These are phyloP conservation scores for Aphelocoma californica DNA, from an alignment of 2,797 vertebrate genomes.

Conservation along the genomic window DNA sequence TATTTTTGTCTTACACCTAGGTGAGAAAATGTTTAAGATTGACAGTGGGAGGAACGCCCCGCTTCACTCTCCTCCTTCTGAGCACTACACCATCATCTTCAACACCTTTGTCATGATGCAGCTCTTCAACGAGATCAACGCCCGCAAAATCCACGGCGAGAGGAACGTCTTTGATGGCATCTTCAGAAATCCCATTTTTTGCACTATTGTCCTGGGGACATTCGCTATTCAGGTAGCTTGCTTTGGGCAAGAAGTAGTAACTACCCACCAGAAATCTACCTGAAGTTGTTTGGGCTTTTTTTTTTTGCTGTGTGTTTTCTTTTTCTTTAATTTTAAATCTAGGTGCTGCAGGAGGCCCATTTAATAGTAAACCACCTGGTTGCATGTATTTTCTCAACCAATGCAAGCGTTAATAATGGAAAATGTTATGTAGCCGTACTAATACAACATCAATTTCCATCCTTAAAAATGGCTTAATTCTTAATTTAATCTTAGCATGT, in stretches of 20 bases:
- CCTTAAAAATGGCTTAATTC: neutral
- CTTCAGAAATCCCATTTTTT: conserved; percentile 97
- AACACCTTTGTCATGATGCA: conserved; percentile 99
- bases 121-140: conserved; percentile 98
- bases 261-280: neutral
- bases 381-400: neutral
- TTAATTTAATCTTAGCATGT: neutral
- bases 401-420: neutral
- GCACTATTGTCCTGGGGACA: conserved; percentile 94
- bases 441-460: neutral
- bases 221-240: conserved; percentile 88
- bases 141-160: conserved; percentile 97
- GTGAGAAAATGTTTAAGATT: conserved; percentile 94
- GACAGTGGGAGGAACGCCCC: conserved; percentile 94
- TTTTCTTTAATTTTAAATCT: neutral
- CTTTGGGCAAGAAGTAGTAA: neutral
- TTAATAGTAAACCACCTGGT: neutral
- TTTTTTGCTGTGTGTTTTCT: too few species aligned
- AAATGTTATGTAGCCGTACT: neutral
- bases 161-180: conserved; percentile 97
- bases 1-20: conserved; percentile 64
- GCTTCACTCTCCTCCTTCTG: conserved; percentile 93
- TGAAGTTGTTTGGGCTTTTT: rapidly evolving
- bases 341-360: neutral
- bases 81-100: conserved; percentile 99